Conservation (phyloP, 2,113 vertebrate species). For the Calypte anna region DNA sequence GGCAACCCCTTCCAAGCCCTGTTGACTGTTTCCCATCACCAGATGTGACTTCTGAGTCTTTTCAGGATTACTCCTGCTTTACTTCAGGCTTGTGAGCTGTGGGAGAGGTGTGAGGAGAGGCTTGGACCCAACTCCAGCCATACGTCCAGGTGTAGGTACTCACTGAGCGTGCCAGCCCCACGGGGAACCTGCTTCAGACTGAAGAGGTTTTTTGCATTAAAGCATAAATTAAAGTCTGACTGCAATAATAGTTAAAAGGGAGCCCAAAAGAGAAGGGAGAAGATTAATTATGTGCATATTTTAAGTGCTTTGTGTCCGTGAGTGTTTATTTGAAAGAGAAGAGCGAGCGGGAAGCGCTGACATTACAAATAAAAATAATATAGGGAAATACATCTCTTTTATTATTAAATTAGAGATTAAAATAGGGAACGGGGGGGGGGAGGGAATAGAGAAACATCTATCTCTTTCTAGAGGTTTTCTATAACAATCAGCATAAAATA, state of each 20-base stretch:
- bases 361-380: constrained; percentile 58
- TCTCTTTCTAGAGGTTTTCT: constrained; percentile 61
- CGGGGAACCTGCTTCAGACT: neutral
- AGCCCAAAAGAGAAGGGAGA: constrained; percentile 21
- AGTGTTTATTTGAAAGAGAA: constrained; percentile 41
- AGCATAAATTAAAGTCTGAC: constrained; percentile 37
- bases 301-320: constrained; percentile 55
- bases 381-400: constrained; percentile 61
- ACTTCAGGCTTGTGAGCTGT: rapidly evolving
- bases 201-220: neutral
- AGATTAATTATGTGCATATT: constrained; percentile 66
- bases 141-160: neutral
- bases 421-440: constrained; percentile 13
- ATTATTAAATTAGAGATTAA: constrained; percentile 73
- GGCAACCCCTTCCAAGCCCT: neutral
- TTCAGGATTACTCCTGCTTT: rapidly evolving
- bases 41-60: neutral
- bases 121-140: neutral
- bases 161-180: neutral
- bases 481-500: constrained; percentile 68
- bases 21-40: rapidly evolving
- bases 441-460: constrained; percentile 35
- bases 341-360: constrained; percentile 10
- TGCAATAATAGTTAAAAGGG: constrained; percentile 26
- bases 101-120: neutral